A percentile compares a stretch with the other conserved stretches of the same genome.
phyloP scores from a whole-genome alignment of 2,113 vertebrate species.

The Proteles cristata region DNA sequence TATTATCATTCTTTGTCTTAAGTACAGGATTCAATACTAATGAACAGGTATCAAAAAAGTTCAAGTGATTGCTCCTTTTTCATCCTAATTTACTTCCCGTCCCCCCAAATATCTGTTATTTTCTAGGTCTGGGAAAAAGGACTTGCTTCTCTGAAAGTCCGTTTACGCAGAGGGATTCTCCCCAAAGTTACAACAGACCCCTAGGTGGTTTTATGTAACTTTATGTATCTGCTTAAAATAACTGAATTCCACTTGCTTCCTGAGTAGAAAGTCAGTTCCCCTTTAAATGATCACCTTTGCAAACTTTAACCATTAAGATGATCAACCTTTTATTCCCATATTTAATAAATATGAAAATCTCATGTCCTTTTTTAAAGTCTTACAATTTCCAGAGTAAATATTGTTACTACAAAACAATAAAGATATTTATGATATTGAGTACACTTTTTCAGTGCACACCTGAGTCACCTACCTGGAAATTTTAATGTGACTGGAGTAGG shows the following conservation, averaged over 20 bases:
- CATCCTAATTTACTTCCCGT: not conserved
- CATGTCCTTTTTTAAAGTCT: not conserved
- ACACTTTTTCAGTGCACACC: not conserved
- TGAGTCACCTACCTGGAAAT: not conserved
- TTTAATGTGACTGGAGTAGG: not conserved
- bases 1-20: not conserved
- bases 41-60: not conserved
- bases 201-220: not conserved
- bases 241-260: not conserved
- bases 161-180: not conserved
- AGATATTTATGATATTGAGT: not conserved
- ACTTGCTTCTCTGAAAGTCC: not conserved
- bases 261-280: not conserved
- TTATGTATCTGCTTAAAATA: not conserved
- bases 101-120: not conserved
- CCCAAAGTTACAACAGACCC: not conserved
- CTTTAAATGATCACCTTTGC: not conserved
- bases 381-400: conserved; percentile 36
- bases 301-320: not conserved
- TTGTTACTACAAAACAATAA: not conserved
- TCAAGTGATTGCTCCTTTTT: not conserved
- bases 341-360: not conserved
- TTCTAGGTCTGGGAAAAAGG: not conserved
- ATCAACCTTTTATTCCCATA: not conserved
- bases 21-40: not conserved